A percentile compares a stretch with the other conserved stretches of the same genome.
phyloP scores from a whole-genome alignment of 2,888 invertebrate genomes.

The Quadriops clusia region DNA sequence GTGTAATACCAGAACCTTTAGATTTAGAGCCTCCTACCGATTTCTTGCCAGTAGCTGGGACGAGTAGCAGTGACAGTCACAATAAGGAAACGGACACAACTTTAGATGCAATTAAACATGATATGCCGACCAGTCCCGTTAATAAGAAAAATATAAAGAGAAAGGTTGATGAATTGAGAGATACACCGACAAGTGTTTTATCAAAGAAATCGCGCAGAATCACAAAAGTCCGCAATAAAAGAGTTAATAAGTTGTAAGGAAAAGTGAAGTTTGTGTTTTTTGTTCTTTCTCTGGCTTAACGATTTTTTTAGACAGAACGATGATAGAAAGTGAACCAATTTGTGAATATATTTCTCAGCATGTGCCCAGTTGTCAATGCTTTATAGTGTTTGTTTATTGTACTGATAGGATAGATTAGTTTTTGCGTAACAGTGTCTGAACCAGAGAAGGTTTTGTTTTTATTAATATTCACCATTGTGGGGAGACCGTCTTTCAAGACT shows the following conservation, averaged over 20 bases:
- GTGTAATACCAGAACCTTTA: constrained; percentile 43
- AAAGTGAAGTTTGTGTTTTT: constrained; percentile 11
- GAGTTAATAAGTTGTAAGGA: constrained; percentile 25
- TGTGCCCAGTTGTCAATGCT: background rate
- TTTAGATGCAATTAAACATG: constrained; percentile 11
- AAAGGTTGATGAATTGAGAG: constrained; percentile 25
- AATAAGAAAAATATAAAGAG: constrained; percentile 22
- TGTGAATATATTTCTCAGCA: constrained; percentile 2
- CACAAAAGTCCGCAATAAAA: constrained; percentile 27
- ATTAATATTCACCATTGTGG: constrained; percentile 13
- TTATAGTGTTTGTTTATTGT: background rate
- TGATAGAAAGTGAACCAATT: no score
- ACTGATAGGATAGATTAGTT: constrained; percentile 2
- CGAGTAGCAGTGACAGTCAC: constrained; percentile 15
- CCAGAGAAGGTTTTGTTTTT: constrained; percentile 10
- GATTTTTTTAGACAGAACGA: no score
- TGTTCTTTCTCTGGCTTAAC: constrained; percentile 10
- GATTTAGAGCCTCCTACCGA: constrained; percentile 26
- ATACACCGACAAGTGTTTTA: constrained; percentile 19
- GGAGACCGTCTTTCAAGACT: constrained; percentile 19
- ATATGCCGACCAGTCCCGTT: constrained; percentile 10
- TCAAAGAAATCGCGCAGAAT: constrained; percentile 26
- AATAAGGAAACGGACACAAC: constrained; percentile 4
- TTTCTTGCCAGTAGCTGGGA: constrained; percentile 36
- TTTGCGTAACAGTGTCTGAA: constrained; percentile 5